Conservation (phyloP, 30 jellyfish, hydroid and myxozoan species). For the Catostylus mosaicus region DNA sequence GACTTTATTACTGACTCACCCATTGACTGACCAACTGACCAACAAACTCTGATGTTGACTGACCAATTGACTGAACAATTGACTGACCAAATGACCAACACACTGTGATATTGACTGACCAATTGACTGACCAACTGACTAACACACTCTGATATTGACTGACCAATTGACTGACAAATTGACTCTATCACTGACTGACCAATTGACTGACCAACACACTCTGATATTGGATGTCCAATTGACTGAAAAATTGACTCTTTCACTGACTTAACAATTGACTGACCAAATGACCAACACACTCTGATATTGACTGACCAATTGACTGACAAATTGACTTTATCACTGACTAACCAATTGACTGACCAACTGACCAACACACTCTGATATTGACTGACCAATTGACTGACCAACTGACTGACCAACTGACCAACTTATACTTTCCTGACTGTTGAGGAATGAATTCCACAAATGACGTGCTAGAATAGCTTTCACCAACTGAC, state of each 20-base stretch:
- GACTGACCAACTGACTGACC: constrained; percentile 1
- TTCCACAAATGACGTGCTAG: no score
- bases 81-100: neutral
- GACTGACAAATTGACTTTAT: neutral
- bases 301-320: neutral
- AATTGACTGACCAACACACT: neutral
- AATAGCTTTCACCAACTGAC: no score
- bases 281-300: neutral
- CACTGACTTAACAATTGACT: neutral
- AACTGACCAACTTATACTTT: neutral
- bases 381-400: neutral
- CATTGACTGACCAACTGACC: neutral
- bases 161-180: neutral
- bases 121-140: neutral
- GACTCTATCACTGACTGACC: neutral
- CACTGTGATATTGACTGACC: neutral
- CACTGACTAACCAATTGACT: neutral
- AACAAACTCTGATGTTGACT: neutral
- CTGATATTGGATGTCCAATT: neutral
- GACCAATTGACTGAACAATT: neutral
- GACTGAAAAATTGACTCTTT: neutral
- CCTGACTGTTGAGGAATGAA: no score
- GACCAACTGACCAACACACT: neutral
- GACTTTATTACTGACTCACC: neutral
- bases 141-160: neutral